Percentiles rank a stretch among this genome's conserved stretches.
phyloP scores from a whole-genome alignment of 2,113 vertebrate species.

The Malurus elegans region DNA sequence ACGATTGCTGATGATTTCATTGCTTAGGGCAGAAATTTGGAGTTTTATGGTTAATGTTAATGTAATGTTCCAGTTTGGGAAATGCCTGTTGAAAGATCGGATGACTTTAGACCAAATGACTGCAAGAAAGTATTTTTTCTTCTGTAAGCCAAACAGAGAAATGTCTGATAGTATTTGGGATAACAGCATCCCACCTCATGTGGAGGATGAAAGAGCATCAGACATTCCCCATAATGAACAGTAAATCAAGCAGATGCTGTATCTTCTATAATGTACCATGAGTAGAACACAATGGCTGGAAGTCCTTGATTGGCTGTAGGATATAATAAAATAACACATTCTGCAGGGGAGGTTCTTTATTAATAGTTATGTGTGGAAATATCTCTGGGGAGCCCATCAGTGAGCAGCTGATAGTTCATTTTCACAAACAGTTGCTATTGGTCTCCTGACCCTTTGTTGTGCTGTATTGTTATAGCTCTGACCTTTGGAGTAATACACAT shows the following conservation, averaged over 20 bases:
- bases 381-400: neutral
- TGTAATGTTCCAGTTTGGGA: neutral
- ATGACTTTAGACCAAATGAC: neutral
- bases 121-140: neutral
- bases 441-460: neutral
- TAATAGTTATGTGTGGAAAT: neutral
- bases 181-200: neutral
- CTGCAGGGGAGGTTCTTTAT: neutral
- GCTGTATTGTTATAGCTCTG: neutral
- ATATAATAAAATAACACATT: neutral
- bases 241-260: neutral
- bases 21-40: neutral
- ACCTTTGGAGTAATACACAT: neutral
- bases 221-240: fast-evolving
- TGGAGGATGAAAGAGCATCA: neutral
- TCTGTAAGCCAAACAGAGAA: neutral
- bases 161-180: neutral
- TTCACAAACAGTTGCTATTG: neutral
- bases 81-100: neutral
- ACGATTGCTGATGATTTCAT: neutral
- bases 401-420: neutral
- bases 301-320: neutral
- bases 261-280: neutral
- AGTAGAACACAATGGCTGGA: neutral
- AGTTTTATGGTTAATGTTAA: neutral